A percentile compares a stretch with the other conserved stretches of the same genome.
Conservation (phyloP, 2,113 vertebrate species). For the Fulmarus glacialis region DNA sequence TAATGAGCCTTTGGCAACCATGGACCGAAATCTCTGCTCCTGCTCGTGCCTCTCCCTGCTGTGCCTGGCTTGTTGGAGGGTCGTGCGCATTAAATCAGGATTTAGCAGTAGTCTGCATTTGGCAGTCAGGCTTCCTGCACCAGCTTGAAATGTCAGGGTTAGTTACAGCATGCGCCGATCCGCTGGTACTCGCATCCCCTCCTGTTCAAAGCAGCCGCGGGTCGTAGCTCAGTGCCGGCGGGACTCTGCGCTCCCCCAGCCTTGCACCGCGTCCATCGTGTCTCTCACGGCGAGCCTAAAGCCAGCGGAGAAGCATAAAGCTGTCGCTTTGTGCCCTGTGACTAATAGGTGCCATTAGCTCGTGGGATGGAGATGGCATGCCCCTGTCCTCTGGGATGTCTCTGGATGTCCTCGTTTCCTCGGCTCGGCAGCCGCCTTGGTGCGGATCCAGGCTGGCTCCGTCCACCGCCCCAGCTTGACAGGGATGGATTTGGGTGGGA, state of each 20-base stretch:
- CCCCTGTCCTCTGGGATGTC: background rate
- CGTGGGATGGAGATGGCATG: rapidly evolving
- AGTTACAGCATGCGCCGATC: background rate
- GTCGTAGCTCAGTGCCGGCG: rapidly evolving
- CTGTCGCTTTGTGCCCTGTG: background rate
- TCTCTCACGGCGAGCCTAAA: rapidly evolving
- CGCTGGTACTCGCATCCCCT: background rate
- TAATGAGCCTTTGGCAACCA: background rate
- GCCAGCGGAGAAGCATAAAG: rapidly evolving
- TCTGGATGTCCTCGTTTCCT: background rate
- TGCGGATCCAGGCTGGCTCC: background rate
- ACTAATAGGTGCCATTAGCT: rapidly evolving
- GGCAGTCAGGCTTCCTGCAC: background rate
- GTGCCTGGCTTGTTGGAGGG: background rate
- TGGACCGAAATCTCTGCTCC: background rate
- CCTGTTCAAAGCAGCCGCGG: background rate
- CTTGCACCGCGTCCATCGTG: rapidly evolving
- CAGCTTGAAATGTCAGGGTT: background rate
- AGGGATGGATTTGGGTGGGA: background rate
- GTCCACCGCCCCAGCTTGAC: background rate
- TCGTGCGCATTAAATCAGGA: rapidly evolving
- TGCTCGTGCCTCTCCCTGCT: background rate
- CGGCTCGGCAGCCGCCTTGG: rapidly evolving
- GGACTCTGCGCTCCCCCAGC: rapidly evolving
- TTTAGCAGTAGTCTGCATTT: background rate